phyloP scores from a whole-genome alignment of 2,113 vertebrate genomes.

The Poecile atricapillus region DNA sequence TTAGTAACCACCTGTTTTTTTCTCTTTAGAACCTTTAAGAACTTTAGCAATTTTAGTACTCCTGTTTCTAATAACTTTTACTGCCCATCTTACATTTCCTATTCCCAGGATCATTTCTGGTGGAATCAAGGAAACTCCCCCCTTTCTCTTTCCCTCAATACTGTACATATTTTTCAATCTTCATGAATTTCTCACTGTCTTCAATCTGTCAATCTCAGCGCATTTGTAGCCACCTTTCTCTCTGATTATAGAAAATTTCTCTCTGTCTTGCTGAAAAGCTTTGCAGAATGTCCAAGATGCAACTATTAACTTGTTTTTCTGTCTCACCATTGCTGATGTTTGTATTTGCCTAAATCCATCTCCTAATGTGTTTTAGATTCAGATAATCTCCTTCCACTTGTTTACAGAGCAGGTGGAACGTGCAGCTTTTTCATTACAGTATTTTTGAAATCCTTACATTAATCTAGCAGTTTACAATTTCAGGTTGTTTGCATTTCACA shows the following conservation, averaged over 20 bases:
- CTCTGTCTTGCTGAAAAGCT: not conserved
- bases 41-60: not conserved
- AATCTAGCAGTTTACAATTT: not conserved
- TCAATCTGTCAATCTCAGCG: not conserved
- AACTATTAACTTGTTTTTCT: not conserved
- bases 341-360: not conserved
- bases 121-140: not conserved
- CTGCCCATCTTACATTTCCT: not conserved
- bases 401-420: not conserved
- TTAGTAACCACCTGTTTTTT: not conserved
- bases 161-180: not conserved
- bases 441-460: not conserved
- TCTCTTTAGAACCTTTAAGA: not conserved
- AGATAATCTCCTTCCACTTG: not conserved
- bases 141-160: not conserved
- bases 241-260: not conserved
- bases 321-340: not conserved
- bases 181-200: fast-evolving
- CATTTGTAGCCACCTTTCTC: not conserved
- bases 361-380: not conserved
- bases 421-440: not conserved
- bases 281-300: not conserved
- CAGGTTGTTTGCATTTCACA: not conserved
- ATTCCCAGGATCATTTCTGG: not conserved
- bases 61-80: not conserved